Percentiles rank a stretch among this genome's conserved stretches.
Conservation (phyloP, 2,113 vertebrate species). For the Amia ocellicauda region DNA sequence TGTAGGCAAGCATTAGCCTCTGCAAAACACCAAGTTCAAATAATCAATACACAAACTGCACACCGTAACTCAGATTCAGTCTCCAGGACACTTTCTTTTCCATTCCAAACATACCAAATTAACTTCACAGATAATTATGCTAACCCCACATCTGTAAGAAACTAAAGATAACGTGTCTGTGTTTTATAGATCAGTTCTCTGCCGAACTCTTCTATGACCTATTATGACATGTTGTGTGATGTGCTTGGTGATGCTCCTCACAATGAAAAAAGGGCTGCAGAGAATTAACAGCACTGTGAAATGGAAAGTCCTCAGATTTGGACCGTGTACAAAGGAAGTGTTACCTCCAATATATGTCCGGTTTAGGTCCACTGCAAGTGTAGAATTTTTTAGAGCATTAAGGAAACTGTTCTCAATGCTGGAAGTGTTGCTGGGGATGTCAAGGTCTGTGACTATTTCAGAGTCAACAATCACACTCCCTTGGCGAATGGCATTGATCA, state of each 20-base stretch:
- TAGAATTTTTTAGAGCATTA: conserved; percentile 4
- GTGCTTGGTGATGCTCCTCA: too few species aligned
- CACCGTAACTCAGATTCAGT: too few species aligned
- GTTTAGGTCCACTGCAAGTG: conserved; percentile 15
- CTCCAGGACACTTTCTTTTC: background rate
- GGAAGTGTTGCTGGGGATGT: background rate
- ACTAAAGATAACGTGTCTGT: too few species aligned
- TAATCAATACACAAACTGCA: too few species aligned
- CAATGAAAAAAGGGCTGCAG: background rate
- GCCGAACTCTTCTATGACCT: too few species aligned
- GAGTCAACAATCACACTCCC: conserved; percentile 22
- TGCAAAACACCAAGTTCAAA: background rate
- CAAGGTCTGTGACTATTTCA: conserved; percentile 5
- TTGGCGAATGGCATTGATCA: conserved; percentile 6
- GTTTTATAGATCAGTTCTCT: too few species aligned
- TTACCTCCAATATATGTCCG: conserved; percentile 3
- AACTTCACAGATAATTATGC: too few species aligned
- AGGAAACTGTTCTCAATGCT: background rate
- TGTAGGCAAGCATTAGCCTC: conserved; percentile 14
- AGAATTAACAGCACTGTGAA: background rate
- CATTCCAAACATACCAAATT: too few species aligned
- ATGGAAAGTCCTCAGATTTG: too few species aligned
- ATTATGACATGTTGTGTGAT: too few species aligned
- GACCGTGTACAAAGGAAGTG: too few species aligned
- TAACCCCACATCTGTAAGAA: too few species aligned